Evolutionary conservation across 2,113 vertebrate species (phyloP).

Genomic region (Neolamprologus kungweensis): DNA sequence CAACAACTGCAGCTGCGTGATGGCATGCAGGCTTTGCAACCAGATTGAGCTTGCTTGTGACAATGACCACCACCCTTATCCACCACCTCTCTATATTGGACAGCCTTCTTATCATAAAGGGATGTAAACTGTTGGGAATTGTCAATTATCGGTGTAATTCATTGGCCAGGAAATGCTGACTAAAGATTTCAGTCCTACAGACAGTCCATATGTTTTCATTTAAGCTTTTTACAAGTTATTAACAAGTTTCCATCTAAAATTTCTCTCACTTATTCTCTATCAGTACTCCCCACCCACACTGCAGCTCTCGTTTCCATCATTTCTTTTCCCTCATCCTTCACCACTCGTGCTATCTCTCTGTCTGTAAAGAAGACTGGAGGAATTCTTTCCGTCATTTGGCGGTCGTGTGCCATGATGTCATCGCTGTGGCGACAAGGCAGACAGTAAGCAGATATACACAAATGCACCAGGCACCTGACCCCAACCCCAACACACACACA

Average conservation of each 20-base stretch:
- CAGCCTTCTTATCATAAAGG: not conserved
- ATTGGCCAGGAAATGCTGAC: not conserved
- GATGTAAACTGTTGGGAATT: not conserved
- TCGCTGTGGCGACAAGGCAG: constrained; percentile 42
- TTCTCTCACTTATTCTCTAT: not conserved
- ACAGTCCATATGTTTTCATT: not conserved
- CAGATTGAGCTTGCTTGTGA: not conserved
- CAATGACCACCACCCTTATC: not conserved
- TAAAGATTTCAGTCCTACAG: not conserved
- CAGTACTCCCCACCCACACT: not conserved
- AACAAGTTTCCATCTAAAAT: not conserved
- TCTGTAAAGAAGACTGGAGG: constrained; percentile 8
- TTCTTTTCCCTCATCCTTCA: not conserved
- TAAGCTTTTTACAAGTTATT: not conserved
- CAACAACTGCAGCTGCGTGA: not conserved
- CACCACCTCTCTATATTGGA: not conserved
- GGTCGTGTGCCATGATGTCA: constrained; percentile 63
- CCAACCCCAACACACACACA: not conserved
- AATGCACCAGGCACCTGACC: constrained; percentile 58
- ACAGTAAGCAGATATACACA: constrained; percentile 57
- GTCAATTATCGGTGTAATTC: not conserved
- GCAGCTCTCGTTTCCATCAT: not conserved
- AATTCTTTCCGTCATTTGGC: constrained; percentile 49
- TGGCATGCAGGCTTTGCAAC: not conserved
- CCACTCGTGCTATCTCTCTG: constrained; percentile 11